phyloP scores from a whole-genome alignment of 2,797 vertebrate genomes.

The Sebastes paucispinis region DNA sequence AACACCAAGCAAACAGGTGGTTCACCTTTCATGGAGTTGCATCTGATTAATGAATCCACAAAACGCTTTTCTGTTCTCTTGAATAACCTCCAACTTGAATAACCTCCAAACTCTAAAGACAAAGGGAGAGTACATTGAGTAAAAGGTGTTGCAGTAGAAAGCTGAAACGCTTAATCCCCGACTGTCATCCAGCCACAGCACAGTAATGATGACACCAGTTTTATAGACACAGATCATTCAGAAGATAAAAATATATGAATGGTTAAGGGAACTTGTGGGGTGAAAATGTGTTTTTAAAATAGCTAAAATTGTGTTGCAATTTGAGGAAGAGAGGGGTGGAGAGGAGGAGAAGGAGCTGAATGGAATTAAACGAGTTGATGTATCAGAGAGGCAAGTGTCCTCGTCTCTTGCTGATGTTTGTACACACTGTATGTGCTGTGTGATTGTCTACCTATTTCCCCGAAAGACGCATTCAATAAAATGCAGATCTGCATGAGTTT shows the following conservation, averaged over 20 bases:
- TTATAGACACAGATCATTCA: background rate
- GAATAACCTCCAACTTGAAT: background rate
- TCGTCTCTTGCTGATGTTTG: constrained; percentile 6
- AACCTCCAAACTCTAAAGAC: background rate
- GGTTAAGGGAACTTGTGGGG: background rate
- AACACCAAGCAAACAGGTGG: background rate
- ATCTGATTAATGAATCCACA: background rate
- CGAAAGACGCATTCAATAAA: background rate
- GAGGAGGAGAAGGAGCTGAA: background rate
- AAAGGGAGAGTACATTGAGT: background rate
- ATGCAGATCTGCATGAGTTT: background rate
- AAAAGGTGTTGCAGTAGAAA: background rate
- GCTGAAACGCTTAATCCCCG: background rate
- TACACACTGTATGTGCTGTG: background rate
- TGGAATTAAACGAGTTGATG: constrained; percentile 3
- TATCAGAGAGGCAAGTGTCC: background rate
- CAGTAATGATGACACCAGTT: background rate
- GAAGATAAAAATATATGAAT: background rate
- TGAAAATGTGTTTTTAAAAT: background rate
- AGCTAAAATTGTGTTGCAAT: background rate
- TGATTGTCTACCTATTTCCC: background rate
- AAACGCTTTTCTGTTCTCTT: background rate
- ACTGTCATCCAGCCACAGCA: background rate
- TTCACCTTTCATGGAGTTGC: background rate
- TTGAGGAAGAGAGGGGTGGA: background rate